A percentile compares a stretch with the other conserved stretches of the same genome.
phyloP scores from a whole-genome alignment of 2,888 invertebrate genomes.

The Argynnis bischoffii region DNA sequence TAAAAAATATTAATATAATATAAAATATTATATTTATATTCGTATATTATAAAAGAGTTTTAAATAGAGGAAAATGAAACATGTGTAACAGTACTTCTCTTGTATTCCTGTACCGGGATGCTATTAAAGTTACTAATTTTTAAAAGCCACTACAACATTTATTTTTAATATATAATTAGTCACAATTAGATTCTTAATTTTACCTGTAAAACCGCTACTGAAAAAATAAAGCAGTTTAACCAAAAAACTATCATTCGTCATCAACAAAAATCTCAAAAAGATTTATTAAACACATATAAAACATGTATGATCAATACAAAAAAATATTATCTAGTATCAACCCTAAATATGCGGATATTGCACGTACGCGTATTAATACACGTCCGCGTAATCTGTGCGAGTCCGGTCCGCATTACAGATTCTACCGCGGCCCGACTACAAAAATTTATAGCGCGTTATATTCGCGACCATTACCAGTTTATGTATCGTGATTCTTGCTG shows the following conservation, averaged over 20 bases:
- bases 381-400: constrained; percentile 73
- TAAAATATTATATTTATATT: too few species aligned
- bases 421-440: constrained; percentile 65
- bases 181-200: too few species aligned
- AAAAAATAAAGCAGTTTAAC: too few species aligned
- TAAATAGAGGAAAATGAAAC: too few species aligned
- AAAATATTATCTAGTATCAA: constrained; percentile 8
- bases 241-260: too few species aligned
- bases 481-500: constrained; percentile 62
- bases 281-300: neutral
- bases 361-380: constrained; percentile 58
- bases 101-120: too few species aligned
- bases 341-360: constrained; percentile 45
- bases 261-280: too few species aligned
- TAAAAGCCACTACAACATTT: neutral
- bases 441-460: constrained; percentile 79
- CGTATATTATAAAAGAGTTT: too few species aligned
- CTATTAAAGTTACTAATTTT: too few species aligned
- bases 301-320: neutral
- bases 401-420: constrained; percentile 64
- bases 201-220: too few species aligned
- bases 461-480: constrained; percentile 52
- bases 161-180: neutral
- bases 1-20: too few species aligned
- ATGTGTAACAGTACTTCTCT: too few species aligned